Evolutionary conservation across 2,113 vertebrate genomes (phyloP), one percentile per base, ranked within the genome.

Genomic region (Kobus ellipsiprymnus): DNA sequence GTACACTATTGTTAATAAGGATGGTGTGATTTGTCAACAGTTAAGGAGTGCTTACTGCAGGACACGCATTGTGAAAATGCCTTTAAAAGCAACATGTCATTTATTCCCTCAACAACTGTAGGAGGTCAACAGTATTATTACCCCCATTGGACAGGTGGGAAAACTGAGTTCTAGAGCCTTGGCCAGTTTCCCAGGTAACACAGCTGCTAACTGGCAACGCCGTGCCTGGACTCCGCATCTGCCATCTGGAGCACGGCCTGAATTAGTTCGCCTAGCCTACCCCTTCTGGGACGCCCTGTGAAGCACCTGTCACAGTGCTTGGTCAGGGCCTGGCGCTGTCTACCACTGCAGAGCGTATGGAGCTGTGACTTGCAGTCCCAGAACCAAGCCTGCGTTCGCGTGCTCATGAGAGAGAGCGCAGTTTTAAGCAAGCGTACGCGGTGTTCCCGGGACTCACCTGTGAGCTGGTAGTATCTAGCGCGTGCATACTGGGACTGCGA

Each of bases 11-110:
- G 21, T 14, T 60, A 1, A 23, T 11, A 17, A 36, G 9, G 30
- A 29, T 14, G 50, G 54, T 7, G n/a, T 27, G 36, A 19, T 0
- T 0, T 3, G 10, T 44, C 19, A n/a, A 8, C 12, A 11, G 84
- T 36, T 67, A 30, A 27, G 4, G 21, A 64, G 44, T 1, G 2
- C 55, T 91, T 6, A 0, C 62, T 4, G 19, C 13, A 0, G 5
- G 11, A 29, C 74, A 8, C 12, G 15, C 4, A 12, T 33, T 7
- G 2, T 21, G 44, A 6, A 9, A 46, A 30, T 7, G 12, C 83
- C 87, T 52, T 71, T 13, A 8, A 57, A 81, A 40, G 52, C 9
- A 0, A 30, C 46, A 1, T 57, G 81, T 77, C 16, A 0, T 71
- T 29, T 23, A 33, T 19, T 77, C 55, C 78, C 80, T 93, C 30